Base-by-base conservation (phyloP, 2,888 invertebrate species). In the Lysandra coridon region DNA sequence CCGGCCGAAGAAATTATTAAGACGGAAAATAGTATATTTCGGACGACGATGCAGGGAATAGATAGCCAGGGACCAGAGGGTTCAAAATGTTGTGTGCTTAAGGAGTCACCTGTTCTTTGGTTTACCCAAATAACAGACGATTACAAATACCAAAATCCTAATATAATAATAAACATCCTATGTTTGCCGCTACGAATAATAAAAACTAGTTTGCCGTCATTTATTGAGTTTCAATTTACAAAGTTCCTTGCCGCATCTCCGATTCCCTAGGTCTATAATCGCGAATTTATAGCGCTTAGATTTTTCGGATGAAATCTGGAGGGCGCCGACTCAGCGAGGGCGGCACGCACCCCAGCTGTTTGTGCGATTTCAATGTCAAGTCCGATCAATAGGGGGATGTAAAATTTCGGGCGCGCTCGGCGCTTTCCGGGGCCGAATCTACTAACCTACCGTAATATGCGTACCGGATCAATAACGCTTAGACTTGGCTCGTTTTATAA, bases 361-460 rank as follows among this genome's bases (percentile, higher is more conserved):
- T 89, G 90, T 90, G 89, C 91, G 87, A 91, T 93, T 95, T 93
- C 94, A 95, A 95, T 94, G 94, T 95, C 95, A 94, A 93, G 93
- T 88, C 88, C 93, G 94, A 95, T 95, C 95, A 92, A 95, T 95
- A 95, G 90, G 89, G 92, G 93, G 92, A 91, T 90, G 93, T 92
- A 91, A 92, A 91, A 92, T 92, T 92, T 94, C 94, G 94, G 93
- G 85, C 87, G 87, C 86, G 88, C 88, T 92, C 94, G 94, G 90
- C 86, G 86, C 82, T 88, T 92, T 93, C 93, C 94, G 94, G 94
- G 90, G 87, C 89, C 87, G 85, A 89, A 88, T 91, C 90, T 91
- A 94, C 94, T 94, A 94, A 94, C 94, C 94, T 94, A 94, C 94
- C 94, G 92, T 93, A 94, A 94, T 89, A 90, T 92, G 92, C 92